Evolutionary conservation across 2,113 vertebrate species (phyloP).

Genomic region (Diphyllodes magnificus): DNA sequence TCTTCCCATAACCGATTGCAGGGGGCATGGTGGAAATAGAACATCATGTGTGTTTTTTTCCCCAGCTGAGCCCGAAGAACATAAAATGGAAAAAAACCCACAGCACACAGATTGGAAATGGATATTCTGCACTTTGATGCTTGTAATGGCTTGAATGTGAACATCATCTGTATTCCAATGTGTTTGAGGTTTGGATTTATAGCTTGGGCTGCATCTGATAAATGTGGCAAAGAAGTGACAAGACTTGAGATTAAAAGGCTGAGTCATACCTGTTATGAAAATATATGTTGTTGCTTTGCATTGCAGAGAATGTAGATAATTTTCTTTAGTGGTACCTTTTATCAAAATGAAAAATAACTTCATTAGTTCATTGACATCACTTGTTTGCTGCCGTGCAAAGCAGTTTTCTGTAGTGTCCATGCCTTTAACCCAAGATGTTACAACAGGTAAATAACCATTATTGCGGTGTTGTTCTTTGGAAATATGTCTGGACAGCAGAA

Average conservation of each 20-base stretch:
- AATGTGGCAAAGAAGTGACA: not conserved
- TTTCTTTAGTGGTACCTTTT: not conserved
- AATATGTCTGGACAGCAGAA: not conserved
- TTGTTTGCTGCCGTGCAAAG: not conserved
- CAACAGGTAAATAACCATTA: not conserved
- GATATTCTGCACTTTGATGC: not conserved
- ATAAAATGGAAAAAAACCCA: not conserved
- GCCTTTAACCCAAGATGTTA: not conserved
- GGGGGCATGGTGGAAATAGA: slow-evolving; percentile 13
- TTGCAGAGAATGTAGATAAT: not conserved
- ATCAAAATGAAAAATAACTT: not conserved
- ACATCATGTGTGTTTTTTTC: not conserved
- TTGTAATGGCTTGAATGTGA: not conserved
- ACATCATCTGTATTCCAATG: not conserved
- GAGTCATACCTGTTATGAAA: not conserved
- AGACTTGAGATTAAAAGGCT: not conserved
- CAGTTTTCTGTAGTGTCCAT: not conserved
- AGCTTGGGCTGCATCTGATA: not conserved
- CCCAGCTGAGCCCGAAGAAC: not conserved
- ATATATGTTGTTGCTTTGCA: not conserved
- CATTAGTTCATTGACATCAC: not conserved
- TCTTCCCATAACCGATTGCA: not conserved
- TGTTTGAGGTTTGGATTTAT: not conserved
- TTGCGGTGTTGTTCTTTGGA: not conserved
- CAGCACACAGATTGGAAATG: not conserved